These are phyloP conservation scores for Pelodytes ibericus DNA, from an alignment of 2,797 vertebrate species.

Conservation along the genomic window DNA sequence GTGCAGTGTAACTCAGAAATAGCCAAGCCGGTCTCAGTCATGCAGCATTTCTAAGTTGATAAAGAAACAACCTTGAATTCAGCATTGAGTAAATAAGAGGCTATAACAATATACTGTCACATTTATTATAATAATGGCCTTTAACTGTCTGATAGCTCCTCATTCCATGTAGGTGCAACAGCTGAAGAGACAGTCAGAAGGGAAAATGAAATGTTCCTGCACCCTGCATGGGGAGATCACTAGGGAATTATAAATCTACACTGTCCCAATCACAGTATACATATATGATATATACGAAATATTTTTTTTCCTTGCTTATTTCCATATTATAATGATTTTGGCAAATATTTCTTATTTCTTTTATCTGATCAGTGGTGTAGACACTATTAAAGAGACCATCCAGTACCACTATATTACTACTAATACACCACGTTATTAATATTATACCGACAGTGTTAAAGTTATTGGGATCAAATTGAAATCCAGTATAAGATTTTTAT, in stretches of 20 bases:
- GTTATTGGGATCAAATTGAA: no score
- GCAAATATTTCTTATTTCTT: no score
- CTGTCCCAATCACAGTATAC: no score
- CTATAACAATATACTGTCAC: constrained; percentile 44
- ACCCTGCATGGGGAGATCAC: not conserved
- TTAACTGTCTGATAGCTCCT: constrained; percentile 10
- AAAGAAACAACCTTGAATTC: constrained; percentile 53
- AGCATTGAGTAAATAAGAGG: constrained; percentile 44
- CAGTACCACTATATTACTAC: no score
- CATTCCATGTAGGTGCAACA: not conserved
- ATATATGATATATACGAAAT: no score
- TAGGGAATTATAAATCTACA: not conserved
- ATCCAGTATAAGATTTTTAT: no score
- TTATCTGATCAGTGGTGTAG: no score
- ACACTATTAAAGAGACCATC: no score
- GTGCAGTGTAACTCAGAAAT: constrained; percentile 42
- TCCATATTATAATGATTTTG: no score
- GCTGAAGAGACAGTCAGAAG: not conserved
- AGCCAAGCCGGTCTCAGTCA: constrained; percentile 33
- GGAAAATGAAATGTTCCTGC: not conserved
- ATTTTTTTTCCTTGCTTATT: no score
- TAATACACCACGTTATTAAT: no score
- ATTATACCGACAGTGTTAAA: no score
- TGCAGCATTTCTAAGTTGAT: constrained; percentile 46
- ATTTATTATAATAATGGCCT: constrained; percentile 22